These are phyloP conservation scores for Emmelina monodactyla DNA, from an alignment of 2,888 invertebrate genomes.

Conservation along the genomic window DNA sequence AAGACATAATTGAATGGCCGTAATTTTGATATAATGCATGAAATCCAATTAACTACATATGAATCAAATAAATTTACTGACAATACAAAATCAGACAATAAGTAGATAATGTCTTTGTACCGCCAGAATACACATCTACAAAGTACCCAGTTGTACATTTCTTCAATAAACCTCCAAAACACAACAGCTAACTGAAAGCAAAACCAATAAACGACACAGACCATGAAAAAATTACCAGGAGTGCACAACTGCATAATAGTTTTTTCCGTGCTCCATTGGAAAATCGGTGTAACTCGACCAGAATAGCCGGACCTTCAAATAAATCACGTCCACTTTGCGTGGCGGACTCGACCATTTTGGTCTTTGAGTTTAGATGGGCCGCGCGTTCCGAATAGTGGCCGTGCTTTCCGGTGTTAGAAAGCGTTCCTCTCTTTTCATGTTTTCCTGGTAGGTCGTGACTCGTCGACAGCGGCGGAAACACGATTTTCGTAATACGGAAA, in stretches of 20 bases:
- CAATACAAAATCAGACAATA: no score
- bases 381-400: conserved; percentile 24
- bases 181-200: background rate
- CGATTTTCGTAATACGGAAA: conserved; percentile 18
- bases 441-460: conserved; percentile 22
- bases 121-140: no score
- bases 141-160: no score
- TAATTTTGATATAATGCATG: no score
- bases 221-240: conserved; percentile 19
- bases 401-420: conserved; percentile 28
- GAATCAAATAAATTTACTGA: no score
- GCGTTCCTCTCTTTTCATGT: conserved; percentile 27
- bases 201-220: conserved; percentile 18
- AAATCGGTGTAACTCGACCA: conserved; percentile 20
- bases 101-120: no score
- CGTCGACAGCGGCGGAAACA: conserved; percentile 19
- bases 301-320: conserved; percentile 12
- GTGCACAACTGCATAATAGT: conserved; percentile 22
- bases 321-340: background rate
- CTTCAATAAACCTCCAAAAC: no score
- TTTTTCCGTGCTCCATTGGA: conserved; percentile 20
- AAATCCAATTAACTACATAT: no score
- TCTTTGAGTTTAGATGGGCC: conserved; percentile 21
- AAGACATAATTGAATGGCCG: no score
- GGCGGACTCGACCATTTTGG: background rate